Evolutionary conservation across 2,888 invertebrate genomes (phyloP), one percentile per base, ranked within the genome.

Genomic region (Phalera bucephala): DNA sequence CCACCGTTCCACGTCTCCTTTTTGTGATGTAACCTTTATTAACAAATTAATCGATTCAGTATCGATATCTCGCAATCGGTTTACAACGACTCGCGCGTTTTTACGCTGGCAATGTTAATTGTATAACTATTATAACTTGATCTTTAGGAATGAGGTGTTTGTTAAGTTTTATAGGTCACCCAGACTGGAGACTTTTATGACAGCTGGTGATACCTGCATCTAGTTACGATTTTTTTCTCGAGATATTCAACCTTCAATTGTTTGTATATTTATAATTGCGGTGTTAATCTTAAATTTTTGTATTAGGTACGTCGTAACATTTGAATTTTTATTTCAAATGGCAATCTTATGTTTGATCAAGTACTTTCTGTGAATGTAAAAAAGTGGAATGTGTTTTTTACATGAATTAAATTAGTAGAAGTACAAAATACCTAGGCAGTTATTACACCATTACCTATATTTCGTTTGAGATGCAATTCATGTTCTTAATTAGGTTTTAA

Each of bases 41-140:
- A 41, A 38, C 27, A 44, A 43, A 55, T 54, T 69, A 71, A 72
- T 71, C 57, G 63, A 61, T 46, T 52, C 52, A n/a, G 52, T 63
- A 67, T 68, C 64, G 58, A 66, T 72, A 60, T 67, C 66, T 56
- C 43, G 36, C 68, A 72, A 72, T 72, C 65, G 60, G 58, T 56
- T 42, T 55, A 57, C 48, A 61, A 42, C 55, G 39, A 51, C 41
- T 38, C 30, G 19, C 8, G 27, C 13, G 52, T 68, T 61, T 64
- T 64, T 59, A 49, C 26, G 42, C 36, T 43, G n/a, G 34, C 39
- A 40, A 31, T 46, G 36, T 43, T 44, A 48, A 38, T 45, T 35
- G 27, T 32, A 25, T 33, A 20, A 41, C 64, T 54, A 59, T 28
- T 31, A 10, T 45, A 38, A 34, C 7, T 19, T 33, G 64, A 53